Evolutionary conservation across 1,140 invertebrate species (phyloP).

Genomic region (Sipha flava): DNA sequence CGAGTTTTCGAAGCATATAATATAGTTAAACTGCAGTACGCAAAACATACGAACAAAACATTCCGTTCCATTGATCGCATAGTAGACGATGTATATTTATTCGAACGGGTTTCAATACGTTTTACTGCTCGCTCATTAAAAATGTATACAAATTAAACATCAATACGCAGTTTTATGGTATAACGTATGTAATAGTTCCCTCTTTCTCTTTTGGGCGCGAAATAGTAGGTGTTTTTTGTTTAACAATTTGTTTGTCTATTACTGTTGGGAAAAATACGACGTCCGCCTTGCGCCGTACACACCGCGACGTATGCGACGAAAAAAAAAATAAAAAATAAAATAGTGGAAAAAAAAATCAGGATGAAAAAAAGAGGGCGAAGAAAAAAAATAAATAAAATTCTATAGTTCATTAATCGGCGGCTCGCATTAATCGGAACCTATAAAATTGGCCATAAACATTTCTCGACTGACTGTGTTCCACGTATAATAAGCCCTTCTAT

Average conservation of each 20-base stretch:
- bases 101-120: background rate
- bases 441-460: constrained; percentile 26
- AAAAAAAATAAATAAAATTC: background rate
- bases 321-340: background rate
- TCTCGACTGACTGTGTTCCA: background rate
- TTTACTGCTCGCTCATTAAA: background rate
- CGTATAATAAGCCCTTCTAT: constrained; percentile 8
- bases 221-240: background rate
- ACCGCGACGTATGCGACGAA: background rate
- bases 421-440: constrained; percentile 17
- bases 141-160: background rate
- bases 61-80: background rate
- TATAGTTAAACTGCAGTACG: too few species aligned
- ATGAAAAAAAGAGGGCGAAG: background rate
- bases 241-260: background rate
- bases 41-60: too few species aligned
- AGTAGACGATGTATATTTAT: background rate
- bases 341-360: too few species aligned
- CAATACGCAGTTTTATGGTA: background rate
- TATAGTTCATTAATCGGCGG: constrained; percentile 29
- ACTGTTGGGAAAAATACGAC: background rate
- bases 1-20: too few species aligned
- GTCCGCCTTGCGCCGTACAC: background rate
- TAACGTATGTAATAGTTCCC: background rate
- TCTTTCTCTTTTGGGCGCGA: background rate